Percentiles rank a stretch among this genome's conserved stretches.
These are phyloP conservation scores for Pandion haliaetus DNA, from an alignment of 2,113 vertebrate species.

Conservation along the genomic window DNA sequence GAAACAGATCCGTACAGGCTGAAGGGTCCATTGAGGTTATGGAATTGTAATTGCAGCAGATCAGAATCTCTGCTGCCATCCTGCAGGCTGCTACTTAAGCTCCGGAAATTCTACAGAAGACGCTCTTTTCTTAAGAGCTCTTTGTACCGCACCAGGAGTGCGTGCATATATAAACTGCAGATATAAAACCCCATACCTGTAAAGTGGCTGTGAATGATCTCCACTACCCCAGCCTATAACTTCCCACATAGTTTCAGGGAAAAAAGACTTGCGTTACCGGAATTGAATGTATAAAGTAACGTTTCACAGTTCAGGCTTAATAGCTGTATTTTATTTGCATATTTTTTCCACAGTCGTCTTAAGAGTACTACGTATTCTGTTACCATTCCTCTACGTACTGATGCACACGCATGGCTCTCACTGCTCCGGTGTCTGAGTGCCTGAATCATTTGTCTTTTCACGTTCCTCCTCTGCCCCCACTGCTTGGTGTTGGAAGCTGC, in stretches of 20 bases:
- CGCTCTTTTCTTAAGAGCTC: neutral
- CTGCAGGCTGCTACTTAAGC: neutral
- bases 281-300: neutral
- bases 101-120: neutral
- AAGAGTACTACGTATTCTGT: rapidly evolving
- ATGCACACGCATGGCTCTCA: neutral
- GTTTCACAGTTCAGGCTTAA: neutral
- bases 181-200: neutral
- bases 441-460: constrained; percentile 61
- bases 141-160: neutral
- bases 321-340: neutral
- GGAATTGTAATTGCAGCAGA: neutral
- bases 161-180: neutral
- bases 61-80: neutral
- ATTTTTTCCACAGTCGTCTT: neutral
- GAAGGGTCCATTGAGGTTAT: neutral
- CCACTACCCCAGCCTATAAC: neutral
- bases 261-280: neutral
- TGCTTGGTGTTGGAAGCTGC: constrained; percentile 55
- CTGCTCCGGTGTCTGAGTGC: neutral
- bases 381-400: rapidly evolving
- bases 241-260: neutral
- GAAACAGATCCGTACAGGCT: neutral
- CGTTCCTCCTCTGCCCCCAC: constrained; percentile 59
- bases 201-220: neutral